Conservation (phyloP, 2,888 invertebrate species). For the Drosophila ezoana region DNA sequence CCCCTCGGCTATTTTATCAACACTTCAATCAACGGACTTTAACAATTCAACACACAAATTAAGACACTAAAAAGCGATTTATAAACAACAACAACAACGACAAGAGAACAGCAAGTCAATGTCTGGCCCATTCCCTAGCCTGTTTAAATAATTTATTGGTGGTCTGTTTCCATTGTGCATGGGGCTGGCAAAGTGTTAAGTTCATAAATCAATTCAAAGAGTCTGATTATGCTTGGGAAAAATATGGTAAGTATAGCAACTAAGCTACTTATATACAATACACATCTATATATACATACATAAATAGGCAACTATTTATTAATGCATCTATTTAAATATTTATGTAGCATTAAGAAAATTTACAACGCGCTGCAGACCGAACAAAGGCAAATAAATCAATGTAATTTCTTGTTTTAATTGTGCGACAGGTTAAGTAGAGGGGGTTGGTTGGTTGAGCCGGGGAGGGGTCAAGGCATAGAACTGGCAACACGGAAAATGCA, state of each 20-base stretch:
- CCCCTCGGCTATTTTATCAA: constrained; percentile 44
- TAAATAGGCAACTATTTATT: constrained; percentile 44
- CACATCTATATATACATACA: not conserved
- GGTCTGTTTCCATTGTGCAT: constrained; percentile 22
- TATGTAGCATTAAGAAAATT: constrained; percentile 64
- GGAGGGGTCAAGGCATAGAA: constrained; percentile 13
- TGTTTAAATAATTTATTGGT: constrained; percentile 48
- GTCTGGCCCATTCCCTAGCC: constrained; percentile 19
- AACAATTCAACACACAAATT: constrained; percentile 56
- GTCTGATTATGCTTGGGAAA: constrained; percentile 46
- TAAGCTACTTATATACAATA: constrained; percentile 10
- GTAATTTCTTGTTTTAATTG: constrained; percentile 64
- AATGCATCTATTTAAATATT: constrained; percentile 55
- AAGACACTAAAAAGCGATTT: constrained; percentile 50
- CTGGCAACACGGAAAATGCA: constrained; percentile 62
- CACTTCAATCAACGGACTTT: constrained; percentile 40
- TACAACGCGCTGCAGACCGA: constrained; percentile 31
- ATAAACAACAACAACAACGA: constrained; percentile 25
- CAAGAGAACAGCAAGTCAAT: constrained; percentile 18
- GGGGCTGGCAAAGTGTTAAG: constrained; percentile 58
- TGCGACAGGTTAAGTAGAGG: constrained; percentile 36
- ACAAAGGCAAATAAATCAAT: constrained; percentile 62
- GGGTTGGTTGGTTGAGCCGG: no score
- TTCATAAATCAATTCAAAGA: constrained; percentile 63
- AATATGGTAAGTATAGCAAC: constrained; percentile 38